Conservation (phyloP, 2,113 vertebrate genomes). For the Pachypanchax playfairii region DNA sequence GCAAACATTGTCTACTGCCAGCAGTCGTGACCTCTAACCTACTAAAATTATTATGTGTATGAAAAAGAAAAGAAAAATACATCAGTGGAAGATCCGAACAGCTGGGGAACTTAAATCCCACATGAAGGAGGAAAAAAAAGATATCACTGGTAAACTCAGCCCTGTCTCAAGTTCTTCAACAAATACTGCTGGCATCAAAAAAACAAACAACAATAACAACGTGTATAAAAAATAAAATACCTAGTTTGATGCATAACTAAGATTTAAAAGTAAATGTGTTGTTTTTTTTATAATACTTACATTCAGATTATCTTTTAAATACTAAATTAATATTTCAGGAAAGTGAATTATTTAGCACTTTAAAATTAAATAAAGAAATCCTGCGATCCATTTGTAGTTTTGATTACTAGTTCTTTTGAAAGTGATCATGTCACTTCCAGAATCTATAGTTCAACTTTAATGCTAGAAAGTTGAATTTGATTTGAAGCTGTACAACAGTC, state of each 20-base stretch:
- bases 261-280: not conserved
- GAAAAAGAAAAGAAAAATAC: not conserved
- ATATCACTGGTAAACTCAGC: not conserved
- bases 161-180: not conserved
- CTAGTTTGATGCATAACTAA: too few species aligned
- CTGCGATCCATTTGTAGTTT: not conserved
- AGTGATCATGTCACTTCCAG: too few species aligned
- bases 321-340: not conserved
- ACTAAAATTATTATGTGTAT: not conserved
- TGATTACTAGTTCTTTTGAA: too few species aligned
- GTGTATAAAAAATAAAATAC: not conserved
- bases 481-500: not conserved
- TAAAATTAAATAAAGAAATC: constrained; percentile 5
- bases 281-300: not conserved
- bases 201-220: not conserved
- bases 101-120: not conserved
- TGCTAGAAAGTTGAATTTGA: not conserved
- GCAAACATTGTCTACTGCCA: too few species aligned
- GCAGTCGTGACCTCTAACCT: not conserved
- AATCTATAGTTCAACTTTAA: not conserved
- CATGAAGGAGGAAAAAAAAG: too few species aligned
- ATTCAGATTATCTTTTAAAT: not conserved
- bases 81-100: not conserved
- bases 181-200: not conserved
- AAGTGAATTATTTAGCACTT: not conserved